Evolutionary conservation across 2,113 vertebrate species (phyloP).

Genomic region (Seriola quinqueradiata): DNA sequence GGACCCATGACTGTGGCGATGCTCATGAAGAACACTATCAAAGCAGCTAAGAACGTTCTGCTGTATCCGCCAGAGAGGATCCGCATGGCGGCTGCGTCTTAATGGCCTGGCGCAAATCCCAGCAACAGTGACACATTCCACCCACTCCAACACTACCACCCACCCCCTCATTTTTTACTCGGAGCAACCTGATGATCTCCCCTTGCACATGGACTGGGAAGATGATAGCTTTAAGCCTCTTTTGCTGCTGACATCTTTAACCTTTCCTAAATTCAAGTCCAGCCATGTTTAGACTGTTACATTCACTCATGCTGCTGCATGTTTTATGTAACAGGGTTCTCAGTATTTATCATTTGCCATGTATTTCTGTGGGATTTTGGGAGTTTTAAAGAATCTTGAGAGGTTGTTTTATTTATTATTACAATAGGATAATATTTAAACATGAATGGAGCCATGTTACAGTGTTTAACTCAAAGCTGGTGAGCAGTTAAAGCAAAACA

Average conservation of each 20-base stretch:
- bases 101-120: neutral
- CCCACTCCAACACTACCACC: constrained; percentile 23
- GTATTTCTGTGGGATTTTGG: constrained; percentile 20
- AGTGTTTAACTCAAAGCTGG: constrained; percentile 30
- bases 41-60: constrained; percentile 93
- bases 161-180: constrained; percentile 31
- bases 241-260: constrained; percentile 27
- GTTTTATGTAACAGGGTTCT: constrained; percentile 41
- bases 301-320: constrained; percentile 48
- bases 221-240: constrained; percentile 76
- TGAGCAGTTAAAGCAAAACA: neutral
- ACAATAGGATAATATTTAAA: constrained; percentile 58
- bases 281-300: constrained; percentile 73
- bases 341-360: constrained; percentile 61
- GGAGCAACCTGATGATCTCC: constrained; percentile 41
- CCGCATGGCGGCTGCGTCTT: constrained; percentile 84
- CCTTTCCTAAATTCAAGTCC: constrained; percentile 30
- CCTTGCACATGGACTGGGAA: constrained; percentile 75
- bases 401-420: constrained; percentile 75
- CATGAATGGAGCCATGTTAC: constrained; percentile 17
- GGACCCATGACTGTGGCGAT: constrained; percentile 99
- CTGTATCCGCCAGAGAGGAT: constrained; percentile 84
- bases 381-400: constrained; percentile 28
- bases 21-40: constrained; percentile 99
- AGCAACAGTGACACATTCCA: constrained; percentile 74